Conservation (phyloP, 2,797 vertebrate genomes). For the Catharus ustulatus region DNA sequence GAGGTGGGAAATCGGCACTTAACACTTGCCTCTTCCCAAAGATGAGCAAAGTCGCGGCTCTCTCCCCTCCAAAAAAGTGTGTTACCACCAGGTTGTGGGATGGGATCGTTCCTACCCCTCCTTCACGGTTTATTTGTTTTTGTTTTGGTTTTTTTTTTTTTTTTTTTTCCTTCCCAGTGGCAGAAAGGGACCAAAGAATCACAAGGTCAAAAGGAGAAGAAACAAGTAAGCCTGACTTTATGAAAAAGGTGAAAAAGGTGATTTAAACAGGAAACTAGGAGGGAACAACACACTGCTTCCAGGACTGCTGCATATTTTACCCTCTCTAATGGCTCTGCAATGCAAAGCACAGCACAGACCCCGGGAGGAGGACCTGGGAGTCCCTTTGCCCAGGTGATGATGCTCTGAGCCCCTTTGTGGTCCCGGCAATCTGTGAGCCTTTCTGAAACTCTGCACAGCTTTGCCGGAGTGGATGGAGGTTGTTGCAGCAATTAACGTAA, state of each 20-base stretch:
- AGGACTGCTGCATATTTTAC: not conserved
- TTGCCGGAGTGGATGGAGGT: not conserved
- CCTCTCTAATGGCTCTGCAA: not conserved
- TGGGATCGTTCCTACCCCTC: not conserved
- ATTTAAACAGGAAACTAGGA: not conserved
- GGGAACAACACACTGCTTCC: not conserved
- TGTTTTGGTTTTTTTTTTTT: not conserved
- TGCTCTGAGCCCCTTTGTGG: not conserved
- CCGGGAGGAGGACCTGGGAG: fast-evolving
- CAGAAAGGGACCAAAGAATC: not conserved
- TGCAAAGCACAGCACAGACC: not conserved
- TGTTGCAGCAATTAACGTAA: not conserved
- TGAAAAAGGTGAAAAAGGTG: not conserved
- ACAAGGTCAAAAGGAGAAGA: not conserved
- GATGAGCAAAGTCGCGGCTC: not conserved
- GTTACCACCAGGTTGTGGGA: not conserved
- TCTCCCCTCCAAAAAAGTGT: not conserved
- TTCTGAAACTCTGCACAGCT: not conserved
- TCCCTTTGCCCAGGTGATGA: not conserved
- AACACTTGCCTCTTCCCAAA: not conserved
- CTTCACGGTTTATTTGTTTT: not conserved
- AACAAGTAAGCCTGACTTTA: not conserved
- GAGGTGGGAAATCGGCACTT: not conserved
- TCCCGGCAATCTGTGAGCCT: not conserved
- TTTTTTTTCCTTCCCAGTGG: not conserved